phyloP scores from a whole-genome alignment of 2,797 vertebrate species.

The Acrossocheilus wenchowensis region DNA sequence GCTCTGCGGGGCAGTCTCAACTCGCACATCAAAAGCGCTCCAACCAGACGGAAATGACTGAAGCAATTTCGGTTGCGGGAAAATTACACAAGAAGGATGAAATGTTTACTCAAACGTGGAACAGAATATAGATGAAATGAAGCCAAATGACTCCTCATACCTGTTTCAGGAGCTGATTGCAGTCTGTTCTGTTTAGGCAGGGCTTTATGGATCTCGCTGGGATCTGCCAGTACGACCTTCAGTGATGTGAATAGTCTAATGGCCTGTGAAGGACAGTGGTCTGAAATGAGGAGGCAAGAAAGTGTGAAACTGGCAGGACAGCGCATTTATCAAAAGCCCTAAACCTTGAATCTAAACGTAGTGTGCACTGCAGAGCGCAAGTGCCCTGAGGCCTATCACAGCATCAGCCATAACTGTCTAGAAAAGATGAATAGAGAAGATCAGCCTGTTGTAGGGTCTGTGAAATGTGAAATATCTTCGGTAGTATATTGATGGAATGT shows the following conservation, averaged over 20 bases:
- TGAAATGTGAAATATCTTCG: slow-evolving; percentile 14
- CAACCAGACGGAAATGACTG: slow-evolving; percentile 41
- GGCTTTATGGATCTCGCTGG: slow-evolving; percentile 55
- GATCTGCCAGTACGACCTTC: slow-evolving; percentile 56
- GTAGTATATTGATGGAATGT: slow-evolving; percentile 4
- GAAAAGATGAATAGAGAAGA: slow-evolving; percentile 20
- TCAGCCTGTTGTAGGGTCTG: slow-evolving; percentile 13
- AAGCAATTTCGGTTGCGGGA: slow-evolving; percentile 46
- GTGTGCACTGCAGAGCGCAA: slow-evolving; percentile 16
- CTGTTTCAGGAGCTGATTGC: slow-evolving; percentile 4
- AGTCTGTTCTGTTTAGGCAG: slow-evolving; percentile 30
- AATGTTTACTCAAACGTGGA: slow-evolving; percentile 49
- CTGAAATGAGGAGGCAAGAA: slow-evolving; percentile 58
- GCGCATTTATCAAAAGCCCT: slow-evolving; percentile 57
- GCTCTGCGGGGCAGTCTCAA: slow-evolving; percentile 31
- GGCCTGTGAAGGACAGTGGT: slow-evolving; percentile 62
- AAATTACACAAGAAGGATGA: slow-evolving; percentile 25
- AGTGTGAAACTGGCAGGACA: slow-evolving; percentile 50
- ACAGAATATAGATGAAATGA: slow-evolving; percentile 51
- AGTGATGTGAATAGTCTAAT: slow-evolving; percentile 60
- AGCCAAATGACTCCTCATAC: not conserved
- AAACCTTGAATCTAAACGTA: slow-evolving; percentile 57
- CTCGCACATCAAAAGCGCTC: slow-evolving; percentile 35
- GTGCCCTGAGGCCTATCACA: slow-evolving; percentile 12
- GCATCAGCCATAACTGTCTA: slow-evolving; percentile 11